Evolutionary conservation across 2,888 invertebrate species (phyloP), one percentile per base, ranked within the genome.

Genomic region (Calameuta idolon): DNA sequence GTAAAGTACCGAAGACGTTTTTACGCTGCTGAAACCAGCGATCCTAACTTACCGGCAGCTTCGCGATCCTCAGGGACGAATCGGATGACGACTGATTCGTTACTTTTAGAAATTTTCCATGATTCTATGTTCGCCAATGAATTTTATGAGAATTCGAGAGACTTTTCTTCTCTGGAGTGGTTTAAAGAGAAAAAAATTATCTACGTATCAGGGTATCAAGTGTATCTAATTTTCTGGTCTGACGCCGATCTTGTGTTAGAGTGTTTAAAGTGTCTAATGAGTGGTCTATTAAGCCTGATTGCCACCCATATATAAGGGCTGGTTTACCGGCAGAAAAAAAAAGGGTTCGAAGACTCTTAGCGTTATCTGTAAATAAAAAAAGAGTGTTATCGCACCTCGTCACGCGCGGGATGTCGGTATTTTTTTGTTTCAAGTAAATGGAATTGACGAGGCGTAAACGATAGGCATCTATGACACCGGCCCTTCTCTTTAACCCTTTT

Each of bases 1-100:
- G 83, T 82, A 81, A 79, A 80, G 80, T 77, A 77, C 79, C 55
- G 79, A 83, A 83, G 84, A 85, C 87, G 84, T 83, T 85, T 84
- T 84, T 85, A 85, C 82, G 83, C 85, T 76, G 82, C 81, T 85
- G 83, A 84, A 85, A 86, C 84, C 76, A 83, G 79, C 83, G 82
- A 79, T 81, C 75, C 55, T 55, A 55, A 55, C 23, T 23, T 55
- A 55, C 15, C 55, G 15, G 55, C 23, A 55, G 15, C 9, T 55
- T 55, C 55, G 55, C 0, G 55, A 55, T 55, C 55, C 55, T 55
- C 55, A 23, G 55, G 55, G 55, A 55, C 55, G 55, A 55, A 55
- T 55, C 23, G 0, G 23, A 55, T 55, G 23, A 23, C 23, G 55
- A 55, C 55, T 9, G 55, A 55, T 55, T 55, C 23, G 55, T 1